Conservation (phyloP, 2,888 invertebrate species). For the Sphecodes monilicornis region DNA sequence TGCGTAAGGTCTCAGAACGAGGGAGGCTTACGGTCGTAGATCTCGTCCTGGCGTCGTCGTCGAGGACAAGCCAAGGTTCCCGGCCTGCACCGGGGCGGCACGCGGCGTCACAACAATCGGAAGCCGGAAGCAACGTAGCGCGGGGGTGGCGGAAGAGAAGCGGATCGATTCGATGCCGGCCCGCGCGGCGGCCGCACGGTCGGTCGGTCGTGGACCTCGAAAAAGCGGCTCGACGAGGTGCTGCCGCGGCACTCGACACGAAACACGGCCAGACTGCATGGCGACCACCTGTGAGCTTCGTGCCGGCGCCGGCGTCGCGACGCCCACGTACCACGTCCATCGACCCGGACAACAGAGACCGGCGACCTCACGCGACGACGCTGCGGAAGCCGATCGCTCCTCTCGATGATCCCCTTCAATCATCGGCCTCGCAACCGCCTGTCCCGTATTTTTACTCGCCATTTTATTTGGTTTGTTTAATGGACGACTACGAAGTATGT, state of each 20-base stretch:
- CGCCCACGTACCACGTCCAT: slow-evolving; percentile 72
- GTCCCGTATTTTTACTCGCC: too few species aligned
- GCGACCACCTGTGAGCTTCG: slow-evolving; percentile 82
- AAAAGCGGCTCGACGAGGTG: slow-evolving; percentile 67
- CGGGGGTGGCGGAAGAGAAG: slow-evolving; percentile 70
- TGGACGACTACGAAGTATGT: too few species aligned
- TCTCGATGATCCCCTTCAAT: background rate
- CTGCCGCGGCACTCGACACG: slow-evolving; percentile 73
- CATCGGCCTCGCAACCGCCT: background rate
- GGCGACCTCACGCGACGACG: slow-evolving; percentile 21
- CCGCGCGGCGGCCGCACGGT: slow-evolving; percentile 21
- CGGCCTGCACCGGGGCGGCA: slow-evolving; percentile 41
- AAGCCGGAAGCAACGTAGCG: slow-evolving; percentile 71
- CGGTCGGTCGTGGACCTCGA: slow-evolving; percentile 77
- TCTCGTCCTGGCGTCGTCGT: slow-evolving; percentile 21
- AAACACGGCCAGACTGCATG: slow-evolving; percentile 81
- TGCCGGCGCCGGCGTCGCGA: slow-evolving; percentile 80
- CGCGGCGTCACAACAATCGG: slow-evolving; percentile 77
- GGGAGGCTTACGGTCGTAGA: slow-evolving; percentile 40
- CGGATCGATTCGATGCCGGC: slow-evolving; percentile 65
- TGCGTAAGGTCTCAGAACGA: slow-evolving; percentile 39
- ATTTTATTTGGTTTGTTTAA: too few species aligned
- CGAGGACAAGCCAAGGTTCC: slow-evolving; percentile 41
- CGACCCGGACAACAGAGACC: slow-evolving; percentile 50
- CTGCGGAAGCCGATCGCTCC: background rate